Evolutionary conservation across 2,888 invertebrate genomes (phyloP), one percentile per base, ranked within the genome.

Genomic region (Caenorhabditis sulstoni): DNA sequence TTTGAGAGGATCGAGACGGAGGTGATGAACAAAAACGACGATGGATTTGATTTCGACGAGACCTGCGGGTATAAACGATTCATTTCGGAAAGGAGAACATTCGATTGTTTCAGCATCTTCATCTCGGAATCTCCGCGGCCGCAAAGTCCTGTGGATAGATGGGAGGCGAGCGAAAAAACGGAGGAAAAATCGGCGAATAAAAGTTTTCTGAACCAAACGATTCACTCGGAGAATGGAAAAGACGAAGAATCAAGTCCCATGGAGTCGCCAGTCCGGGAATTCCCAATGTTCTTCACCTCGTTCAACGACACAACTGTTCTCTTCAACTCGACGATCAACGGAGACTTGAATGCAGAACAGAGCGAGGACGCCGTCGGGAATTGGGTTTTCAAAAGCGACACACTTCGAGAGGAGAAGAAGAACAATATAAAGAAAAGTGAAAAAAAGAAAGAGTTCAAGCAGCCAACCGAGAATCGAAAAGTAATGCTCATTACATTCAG

Each of bases 241-340:
- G 16, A 52, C 12, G 44, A 22, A 12, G 58, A 67, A 22, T 22
- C 12, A 14, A 57, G 39, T 20, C 37, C 45, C 3, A 22, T 16
- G n/a, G 58, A 62, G 4, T 44, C 49, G 7, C 52, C 65, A n/a
- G 11, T 39, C 44, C 61, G 67, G 9, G 62, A 75, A 9, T 68
- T 23, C 41, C 75, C 67, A 41, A 7, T 57, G 37, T 75, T 75
- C 41, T 71, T 77, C 55, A 35, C 65, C 9, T 77, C 70, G 14
- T 75, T 75, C 61, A 57, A 75, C 35, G 75, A 75, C 18, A 62
- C 61, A 1, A 75, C 75, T 16, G 75, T 75, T 11, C 23, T 75
- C 16, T 75, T 75, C 57, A 75, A 75, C 45, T 57, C 62, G 5
- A 67, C 75, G 1, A 75, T 75, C 16, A 11, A 45, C 22, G 75